A percentile compares a stretch with the other conserved stretches of the same genome.
phyloP scores from a whole-genome alignment of 2,888 invertebrate genomes.

The Norana najaformis region DNA sequence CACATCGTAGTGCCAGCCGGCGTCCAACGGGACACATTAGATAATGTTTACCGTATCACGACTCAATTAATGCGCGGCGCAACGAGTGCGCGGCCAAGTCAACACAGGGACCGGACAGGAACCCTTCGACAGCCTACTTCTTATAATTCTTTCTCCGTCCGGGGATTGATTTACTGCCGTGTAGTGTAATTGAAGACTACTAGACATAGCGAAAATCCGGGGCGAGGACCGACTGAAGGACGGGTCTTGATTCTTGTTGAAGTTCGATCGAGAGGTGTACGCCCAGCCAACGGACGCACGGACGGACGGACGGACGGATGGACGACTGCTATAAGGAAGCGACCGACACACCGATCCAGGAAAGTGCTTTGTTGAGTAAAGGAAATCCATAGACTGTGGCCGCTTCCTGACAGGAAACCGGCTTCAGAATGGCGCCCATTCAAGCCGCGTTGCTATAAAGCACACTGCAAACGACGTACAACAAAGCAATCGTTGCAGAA shows the following conservation, averaged over 20 bases:
- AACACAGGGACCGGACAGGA: background rate
- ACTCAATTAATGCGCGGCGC: background rate
- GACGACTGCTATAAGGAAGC: background rate
- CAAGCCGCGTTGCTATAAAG: background rate
- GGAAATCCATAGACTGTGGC: background rate
- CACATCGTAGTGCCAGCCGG: slow-evolving; percentile 13
- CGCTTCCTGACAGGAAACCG: slow-evolving; percentile 1
- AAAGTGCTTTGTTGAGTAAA: background rate
- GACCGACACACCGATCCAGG: slow-evolving; percentile 5
- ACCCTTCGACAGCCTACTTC: background rate
- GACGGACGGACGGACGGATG: background rate
- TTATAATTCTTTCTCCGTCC: slow-evolving; percentile 1
- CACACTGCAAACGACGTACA: background rate
- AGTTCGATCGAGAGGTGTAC: slow-evolving; percentile 13
- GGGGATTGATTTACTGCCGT: background rate
- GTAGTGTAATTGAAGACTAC: slow-evolving; percentile 13
- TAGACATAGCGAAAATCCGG: background rate
- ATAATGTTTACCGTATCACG: slow-evolving; percentile 13
- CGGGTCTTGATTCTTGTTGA: slow-evolving; percentile 6
- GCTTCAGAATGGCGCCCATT: background rate
- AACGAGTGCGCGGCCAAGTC: background rate
- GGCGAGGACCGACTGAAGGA: background rate
- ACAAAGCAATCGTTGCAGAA: background rate
- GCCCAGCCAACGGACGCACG: background rate
- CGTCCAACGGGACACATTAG: background rate